phyloP scores from a whole-genome alignment of 2,113 vertebrate species.

The Raphicerus campestris region DNA sequence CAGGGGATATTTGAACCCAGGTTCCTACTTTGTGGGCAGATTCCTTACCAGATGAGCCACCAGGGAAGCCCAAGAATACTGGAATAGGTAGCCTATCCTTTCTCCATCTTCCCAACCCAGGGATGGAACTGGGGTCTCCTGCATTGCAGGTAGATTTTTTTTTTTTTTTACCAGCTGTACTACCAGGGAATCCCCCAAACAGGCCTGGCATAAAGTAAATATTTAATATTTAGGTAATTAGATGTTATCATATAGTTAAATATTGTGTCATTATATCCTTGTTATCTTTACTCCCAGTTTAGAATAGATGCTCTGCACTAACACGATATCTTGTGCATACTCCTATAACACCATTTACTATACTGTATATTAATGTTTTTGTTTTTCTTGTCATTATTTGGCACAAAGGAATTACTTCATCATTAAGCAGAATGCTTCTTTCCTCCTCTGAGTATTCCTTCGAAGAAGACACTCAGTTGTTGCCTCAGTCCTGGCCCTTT shows the following conservation, averaged over 20 bases:
- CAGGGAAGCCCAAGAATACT: background rate
- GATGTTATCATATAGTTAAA: background rate
- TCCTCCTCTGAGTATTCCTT: background rate
- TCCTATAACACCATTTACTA: background rate
- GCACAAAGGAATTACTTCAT: background rate
- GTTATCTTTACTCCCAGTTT: background rate
- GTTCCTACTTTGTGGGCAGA: background rate
- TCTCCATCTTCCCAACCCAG: rapidly evolving
- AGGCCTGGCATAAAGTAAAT: background rate
- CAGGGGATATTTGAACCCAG: background rate
- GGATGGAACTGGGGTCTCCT: background rate
- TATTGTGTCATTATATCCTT: background rate
- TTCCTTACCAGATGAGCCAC: background rate
- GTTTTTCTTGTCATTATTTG: background rate
- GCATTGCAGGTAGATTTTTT: background rate
- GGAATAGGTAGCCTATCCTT: background rate
- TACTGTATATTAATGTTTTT: background rate
- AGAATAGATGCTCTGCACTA: background rate
- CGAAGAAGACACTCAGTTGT: background rate
- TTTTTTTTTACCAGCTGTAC: background rate
- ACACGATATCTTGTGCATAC: background rate
- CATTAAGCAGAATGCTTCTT: background rate
- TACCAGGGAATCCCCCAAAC: background rate
- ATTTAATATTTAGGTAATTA: background rate
- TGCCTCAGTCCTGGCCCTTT: background rate